Evolutionary conservation across 2,888 invertebrate species (phyloP), one percentile per base, ranked within the genome.

Genomic region (Drosophila tanythrix): DNA sequence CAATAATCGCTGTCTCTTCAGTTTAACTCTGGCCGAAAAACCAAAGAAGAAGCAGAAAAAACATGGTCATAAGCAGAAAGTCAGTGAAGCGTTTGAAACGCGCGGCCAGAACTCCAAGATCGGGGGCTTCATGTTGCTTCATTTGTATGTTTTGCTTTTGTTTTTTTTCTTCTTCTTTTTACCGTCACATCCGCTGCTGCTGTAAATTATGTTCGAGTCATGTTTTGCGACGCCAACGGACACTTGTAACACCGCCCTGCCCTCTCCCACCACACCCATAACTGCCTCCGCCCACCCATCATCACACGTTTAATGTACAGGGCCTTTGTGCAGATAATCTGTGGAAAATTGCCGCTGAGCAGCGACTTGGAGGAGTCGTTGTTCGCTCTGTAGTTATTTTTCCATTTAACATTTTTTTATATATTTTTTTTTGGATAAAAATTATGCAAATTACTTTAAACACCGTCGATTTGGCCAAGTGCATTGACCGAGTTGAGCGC

Each of bases 131-230:
- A 68, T 69, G 82, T 83, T 86, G 76, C 83, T 61, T 70, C 79
- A 83, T 72, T 60, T 72, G 76, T 63, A 40, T 63, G 67, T 74
- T 59, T 60, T 59, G 52, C 15, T 27, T 46, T 43, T 21, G 43
- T 43, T n/a, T 43, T 40, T 48, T 51, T 74, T 40, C 21, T 59
- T 53, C 46, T 72, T 58, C 50, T 65, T 59, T 70, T 67, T 81
- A 72, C 69, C 65, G 64, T 79, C 73, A 85, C 88, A 85, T 86
- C 86, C 77, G 86, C 68, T 74, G 88, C 71, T 76, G 85, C 68
- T 82, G 85, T 88, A 89, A 88, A 88, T 88, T 89, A 89, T 88
- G 88, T 88, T 88, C 88, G 81, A 88, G 88, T 89, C 89, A 89
- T 89, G 87, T 85, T 82, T 64, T 72, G 58, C 61, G 70, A 66